A percentile compares a stretch with the other conserved stretches of the same genome.
phyloP scores from a whole-genome alignment of 2,888 invertebrate species.

The Isotomurus palustris region DNA sequence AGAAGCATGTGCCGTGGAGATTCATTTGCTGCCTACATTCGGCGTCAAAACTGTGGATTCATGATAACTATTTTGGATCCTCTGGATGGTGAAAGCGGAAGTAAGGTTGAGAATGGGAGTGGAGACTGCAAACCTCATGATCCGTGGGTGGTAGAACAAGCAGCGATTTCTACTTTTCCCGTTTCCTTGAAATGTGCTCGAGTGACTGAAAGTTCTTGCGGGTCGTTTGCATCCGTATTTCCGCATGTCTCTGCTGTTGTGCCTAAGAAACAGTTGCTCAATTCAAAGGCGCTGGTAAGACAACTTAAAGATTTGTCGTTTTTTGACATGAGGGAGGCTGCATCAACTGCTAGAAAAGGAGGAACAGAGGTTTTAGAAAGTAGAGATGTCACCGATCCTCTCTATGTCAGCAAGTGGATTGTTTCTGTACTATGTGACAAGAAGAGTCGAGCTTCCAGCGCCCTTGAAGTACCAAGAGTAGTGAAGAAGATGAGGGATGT shows the following conservation, averaged over 20 bases:
- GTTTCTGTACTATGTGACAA: neutral
- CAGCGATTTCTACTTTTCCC: conserved; percentile 6
- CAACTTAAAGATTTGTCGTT: conserved; percentile 3
- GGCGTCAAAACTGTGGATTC: conserved; percentile 8
- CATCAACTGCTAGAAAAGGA: neutral
- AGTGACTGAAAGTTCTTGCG: neutral
- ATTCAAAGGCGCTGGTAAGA: neutral
- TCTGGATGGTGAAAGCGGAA: neutral
- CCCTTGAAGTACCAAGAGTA: conserved; percentile 5
- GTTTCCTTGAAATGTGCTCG: too few species aligned
- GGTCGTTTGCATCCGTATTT: conserved; percentile 6
- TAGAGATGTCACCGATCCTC: conserved; percentile 15
- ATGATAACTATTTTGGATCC: conserved; percentile 1
- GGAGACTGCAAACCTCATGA: too few species aligned
- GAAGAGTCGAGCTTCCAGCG: neutral
- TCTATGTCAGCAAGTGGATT: conserved; percentile 14
- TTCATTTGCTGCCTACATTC: conserved; percentile 9
- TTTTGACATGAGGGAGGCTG: conserved; percentile 4
- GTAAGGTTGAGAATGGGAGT: neutral
- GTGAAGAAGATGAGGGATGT: conserved; percentile 14
- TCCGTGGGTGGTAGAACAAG: too few species aligned
- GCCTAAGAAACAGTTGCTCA: neutral
- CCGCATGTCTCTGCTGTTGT: conserved; percentile 5
- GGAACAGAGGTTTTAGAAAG: neutral
- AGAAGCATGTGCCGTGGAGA: conserved; percentile 1